Evolutionary conservation across 2,113 vertebrate species (phyloP).

Genomic region (Willisornis vidua): DNA sequence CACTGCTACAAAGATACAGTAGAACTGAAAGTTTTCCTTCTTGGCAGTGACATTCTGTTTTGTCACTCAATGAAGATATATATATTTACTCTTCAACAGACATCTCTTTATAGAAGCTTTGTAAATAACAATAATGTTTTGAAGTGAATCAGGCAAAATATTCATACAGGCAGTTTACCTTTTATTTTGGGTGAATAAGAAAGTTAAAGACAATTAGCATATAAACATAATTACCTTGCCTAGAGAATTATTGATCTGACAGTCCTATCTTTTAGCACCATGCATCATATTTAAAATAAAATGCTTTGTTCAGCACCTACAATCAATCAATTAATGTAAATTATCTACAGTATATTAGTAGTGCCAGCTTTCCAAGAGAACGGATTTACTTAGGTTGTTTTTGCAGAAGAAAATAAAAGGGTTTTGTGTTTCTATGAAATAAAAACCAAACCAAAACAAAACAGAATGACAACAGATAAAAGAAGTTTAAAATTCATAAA

Average conservation of each 20-base stretch:
- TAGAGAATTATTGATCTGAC: slow-evolving; percentile 57
- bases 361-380: neutral
- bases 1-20: accelerated
- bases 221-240: slow-evolving; percentile 39
- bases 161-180: neutral
- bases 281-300: slow-evolving; percentile 39
- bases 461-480: neutral
- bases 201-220: slow-evolving; percentile 49
- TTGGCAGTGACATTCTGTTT: neutral
- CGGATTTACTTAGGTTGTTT: neutral
- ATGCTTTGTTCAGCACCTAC: neutral
- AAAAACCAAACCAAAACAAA: neutral
- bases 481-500: neutral
- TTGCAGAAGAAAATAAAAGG: neutral
- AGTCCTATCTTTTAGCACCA: slow-evolving; percentile 27
- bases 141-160: neutral
- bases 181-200: slow-evolving; percentile 33
- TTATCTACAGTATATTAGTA: neutral
- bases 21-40: neutral
- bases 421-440: neutral
- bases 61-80: too few species aligned
- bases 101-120: neutral
- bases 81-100: too few species aligned
- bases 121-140: neutral
- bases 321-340: slow-evolving; percentile 36